phyloP scores from a whole-genome alignment of 2,797 vertebrate genomes.

The Melanotaenia parkinsoni region DNA sequence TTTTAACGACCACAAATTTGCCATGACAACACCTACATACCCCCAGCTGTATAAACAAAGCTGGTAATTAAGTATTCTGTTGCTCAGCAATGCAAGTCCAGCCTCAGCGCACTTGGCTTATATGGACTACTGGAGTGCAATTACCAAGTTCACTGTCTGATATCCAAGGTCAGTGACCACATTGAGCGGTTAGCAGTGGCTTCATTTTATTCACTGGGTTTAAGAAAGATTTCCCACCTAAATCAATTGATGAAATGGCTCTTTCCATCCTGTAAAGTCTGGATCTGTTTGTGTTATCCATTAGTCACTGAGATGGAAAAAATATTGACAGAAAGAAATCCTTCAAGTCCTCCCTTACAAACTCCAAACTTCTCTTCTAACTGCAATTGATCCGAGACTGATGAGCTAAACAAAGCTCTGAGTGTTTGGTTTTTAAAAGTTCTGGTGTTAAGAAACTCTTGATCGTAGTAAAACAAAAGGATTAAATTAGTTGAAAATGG shows the following conservation, averaged over 20 bases:
- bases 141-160: neutral
- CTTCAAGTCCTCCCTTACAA: neutral
- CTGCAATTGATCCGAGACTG: constrained; percentile 11
- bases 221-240: constrained; percentile 14
- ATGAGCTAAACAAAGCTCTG: neutral
- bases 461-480: neutral
- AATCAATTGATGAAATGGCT: neutral
- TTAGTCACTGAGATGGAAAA: constrained; percentile 11
- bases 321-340: neutral
- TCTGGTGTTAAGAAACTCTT: neutral
- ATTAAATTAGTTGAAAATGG: neutral
- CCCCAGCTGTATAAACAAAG: neutral
- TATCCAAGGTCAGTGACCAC: constrained; percentile 14
- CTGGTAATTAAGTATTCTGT: neutral
- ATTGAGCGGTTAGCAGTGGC: neutral
- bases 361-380: constrained; percentile 9
- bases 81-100: neutral
- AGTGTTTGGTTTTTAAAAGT: constrained; percentile 1
- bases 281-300: constrained; percentile 1
- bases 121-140: neutral
- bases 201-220: constrained; percentile 11
- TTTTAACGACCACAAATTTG: too few species aligned
- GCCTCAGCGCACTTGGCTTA: neutral
- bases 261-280: neutral
- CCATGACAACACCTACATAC: neutral